Evolutionary conservation across 2,797 vertebrate species (phyloP).

Genomic region (Sitta carolinensis): DNA sequence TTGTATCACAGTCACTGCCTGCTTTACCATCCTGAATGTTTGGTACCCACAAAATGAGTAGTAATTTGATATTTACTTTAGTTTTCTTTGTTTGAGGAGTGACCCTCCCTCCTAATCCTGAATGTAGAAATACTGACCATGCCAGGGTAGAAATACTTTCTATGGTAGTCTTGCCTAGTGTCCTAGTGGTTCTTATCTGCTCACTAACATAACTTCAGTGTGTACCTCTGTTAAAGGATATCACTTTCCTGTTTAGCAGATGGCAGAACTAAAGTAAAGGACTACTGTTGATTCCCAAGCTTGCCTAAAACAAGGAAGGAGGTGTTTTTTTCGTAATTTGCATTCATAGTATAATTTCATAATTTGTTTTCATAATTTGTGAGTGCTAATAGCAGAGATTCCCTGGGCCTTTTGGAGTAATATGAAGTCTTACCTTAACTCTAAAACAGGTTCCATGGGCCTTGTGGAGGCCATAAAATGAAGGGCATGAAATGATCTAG

Average conservation of each 20-base stretch:
- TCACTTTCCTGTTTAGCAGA: background rate
- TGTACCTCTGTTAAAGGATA: background rate
- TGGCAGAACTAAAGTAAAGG: background rate
- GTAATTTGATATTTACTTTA: background rate
- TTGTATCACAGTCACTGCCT: background rate
- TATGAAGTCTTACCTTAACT: background rate
- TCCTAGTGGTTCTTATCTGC: background rate
- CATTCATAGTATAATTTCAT: background rate
- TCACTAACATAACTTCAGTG: background rate
- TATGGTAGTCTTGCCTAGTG: background rate
- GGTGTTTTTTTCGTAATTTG: background rate
- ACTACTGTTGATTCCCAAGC: background rate
- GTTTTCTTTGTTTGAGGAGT: background rate
- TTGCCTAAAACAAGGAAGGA: background rate
- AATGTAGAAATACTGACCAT: background rate
- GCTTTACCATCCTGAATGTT: background rate
- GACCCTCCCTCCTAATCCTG: background rate
- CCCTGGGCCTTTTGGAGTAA: background rate
- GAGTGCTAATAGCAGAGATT: background rate
- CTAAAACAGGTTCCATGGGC: background rate
- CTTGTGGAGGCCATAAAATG: background rate
- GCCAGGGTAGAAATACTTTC: background rate
- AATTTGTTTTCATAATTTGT: background rate
- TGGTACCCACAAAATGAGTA: background rate
- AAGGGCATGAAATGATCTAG: background rate